phyloP scores from a whole-genome alignment of 2,113 vertebrate genomes.

The Pardalotus punctatus region DNA sequence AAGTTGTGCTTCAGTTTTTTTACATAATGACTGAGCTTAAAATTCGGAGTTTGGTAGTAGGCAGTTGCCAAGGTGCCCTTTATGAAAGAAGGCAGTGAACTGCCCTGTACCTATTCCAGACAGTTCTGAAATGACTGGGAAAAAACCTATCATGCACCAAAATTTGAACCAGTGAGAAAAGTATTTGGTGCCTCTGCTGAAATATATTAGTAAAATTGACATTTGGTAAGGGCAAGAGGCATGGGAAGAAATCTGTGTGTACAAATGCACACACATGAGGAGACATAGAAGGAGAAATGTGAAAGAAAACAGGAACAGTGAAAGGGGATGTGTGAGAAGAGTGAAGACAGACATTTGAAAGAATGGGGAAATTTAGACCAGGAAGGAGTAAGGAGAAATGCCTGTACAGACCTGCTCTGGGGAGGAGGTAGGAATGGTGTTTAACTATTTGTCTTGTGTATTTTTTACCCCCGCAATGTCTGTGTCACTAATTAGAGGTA shows the following conservation, averaged over 20 bases:
- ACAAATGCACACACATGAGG: too few species aligned
- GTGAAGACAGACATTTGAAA: neutral
- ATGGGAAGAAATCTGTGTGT: neutral
- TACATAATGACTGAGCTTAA: fast-evolving
- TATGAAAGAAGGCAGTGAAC: neutral
- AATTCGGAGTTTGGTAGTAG: neutral
- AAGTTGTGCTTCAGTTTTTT: neutral
- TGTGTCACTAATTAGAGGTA: neutral
- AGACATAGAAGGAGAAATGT: neutral
- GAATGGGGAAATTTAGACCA: neutral
- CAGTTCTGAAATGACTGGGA: neutral
- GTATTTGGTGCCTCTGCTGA: neutral
- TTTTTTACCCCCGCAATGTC: neutral
- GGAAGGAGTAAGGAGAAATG: neutral
- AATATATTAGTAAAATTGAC: neutral
- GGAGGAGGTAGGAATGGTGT: neutral
- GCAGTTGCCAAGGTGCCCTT: neutral
- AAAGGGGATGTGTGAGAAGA: neutral
- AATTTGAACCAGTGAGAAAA: neutral
- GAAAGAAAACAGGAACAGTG: neutral
- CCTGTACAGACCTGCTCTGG: neutral
- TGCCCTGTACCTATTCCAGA: neutral
- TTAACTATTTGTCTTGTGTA: neutral
- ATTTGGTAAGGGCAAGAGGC: neutral
- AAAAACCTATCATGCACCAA: neutral